These are phyloP conservation scores for Oxystoma pomonae DNA, from an alignment of 2,888 invertebrate genomes.

Conservation along the genomic window DNA sequence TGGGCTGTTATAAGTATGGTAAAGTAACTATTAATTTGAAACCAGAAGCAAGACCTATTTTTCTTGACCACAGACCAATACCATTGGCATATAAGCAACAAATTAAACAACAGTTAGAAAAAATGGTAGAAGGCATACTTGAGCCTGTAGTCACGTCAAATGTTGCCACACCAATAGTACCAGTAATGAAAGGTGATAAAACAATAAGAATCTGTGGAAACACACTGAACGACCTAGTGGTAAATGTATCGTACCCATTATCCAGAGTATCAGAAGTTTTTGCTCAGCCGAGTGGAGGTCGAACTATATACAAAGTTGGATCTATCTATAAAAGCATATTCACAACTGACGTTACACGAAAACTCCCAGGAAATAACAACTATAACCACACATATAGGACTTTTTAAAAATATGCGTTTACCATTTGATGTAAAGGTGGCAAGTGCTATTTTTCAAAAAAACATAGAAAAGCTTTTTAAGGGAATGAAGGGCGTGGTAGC, in stretches of 20 bases:
- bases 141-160: neutral
- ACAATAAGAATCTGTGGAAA: neutral
- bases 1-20: neutral
- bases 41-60: neutral
- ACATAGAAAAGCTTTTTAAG: neutral
- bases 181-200: neutral
- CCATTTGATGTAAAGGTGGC: neutral
- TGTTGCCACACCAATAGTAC: neutral
- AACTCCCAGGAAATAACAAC: neutral
- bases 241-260: neutral
- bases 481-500: neutral
- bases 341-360: neutral
- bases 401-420: neutral
- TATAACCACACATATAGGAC: neutral
- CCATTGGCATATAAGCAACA: neutral
- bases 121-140: neutral
- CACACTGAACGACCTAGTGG: neutral
- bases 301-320: neutral
- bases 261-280: neutral
- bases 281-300: neutral
- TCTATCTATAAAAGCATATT: neutral
- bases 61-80: neutral
- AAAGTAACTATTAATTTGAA: neutral
- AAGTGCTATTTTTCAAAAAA: neutral
- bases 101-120: neutral